Base-by-base conservation (phyloP, 2,888 invertebrate species). In the Himalopsyche tibetana region DNA sequence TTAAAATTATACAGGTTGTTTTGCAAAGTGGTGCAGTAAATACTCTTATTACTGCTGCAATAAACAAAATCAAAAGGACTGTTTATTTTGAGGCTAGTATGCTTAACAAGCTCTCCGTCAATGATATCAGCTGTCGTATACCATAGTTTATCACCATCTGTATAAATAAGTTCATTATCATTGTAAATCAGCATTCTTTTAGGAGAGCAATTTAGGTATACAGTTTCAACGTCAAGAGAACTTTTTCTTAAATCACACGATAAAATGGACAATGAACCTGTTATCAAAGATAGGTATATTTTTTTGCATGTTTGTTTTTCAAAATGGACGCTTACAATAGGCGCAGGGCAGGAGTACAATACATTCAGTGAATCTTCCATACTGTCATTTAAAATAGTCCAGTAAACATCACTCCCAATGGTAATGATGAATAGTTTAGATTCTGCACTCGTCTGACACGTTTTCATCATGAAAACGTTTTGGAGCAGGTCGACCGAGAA, bases 221-320 rank as follows among this genome's bases (percentile, higher is more conserved):
- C 42, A 6, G 56, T 74, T 63, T 86, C 83, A 19, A 56, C 19
- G 80, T 80, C 79, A 12, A 87, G 45, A 55, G 19, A 19, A 74
- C 56, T 84, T 8, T 87, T 38, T 51, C 55, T 69, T 8, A 55
- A 38, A 55, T 87, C 82, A 45, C 80, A 86, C 19, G 69, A 84
- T 69, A 87, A 79, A 42, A 86, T 74, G n/a, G 84, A n/a, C 12
- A 87, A 55, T 5, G 84, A 83, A 84, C 87, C 87, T 12, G 87
- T 87, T 19, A 51, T 55, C 38, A 87, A 51, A 40, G 19, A 38
- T 6, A 87, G 15, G 83, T 83, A 86, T 51, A 87, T 83, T 81
- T 40, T 87, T 19, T 82, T 80, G 69, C 82, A 42, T 6, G 38
- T 28, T 83, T 84, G 81, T n/a, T 85, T 79, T n/a, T 28, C 38